phyloP scores from a whole-genome alignment of 2,888 invertebrate species.

The Leptopterna dolabrata region DNA sequence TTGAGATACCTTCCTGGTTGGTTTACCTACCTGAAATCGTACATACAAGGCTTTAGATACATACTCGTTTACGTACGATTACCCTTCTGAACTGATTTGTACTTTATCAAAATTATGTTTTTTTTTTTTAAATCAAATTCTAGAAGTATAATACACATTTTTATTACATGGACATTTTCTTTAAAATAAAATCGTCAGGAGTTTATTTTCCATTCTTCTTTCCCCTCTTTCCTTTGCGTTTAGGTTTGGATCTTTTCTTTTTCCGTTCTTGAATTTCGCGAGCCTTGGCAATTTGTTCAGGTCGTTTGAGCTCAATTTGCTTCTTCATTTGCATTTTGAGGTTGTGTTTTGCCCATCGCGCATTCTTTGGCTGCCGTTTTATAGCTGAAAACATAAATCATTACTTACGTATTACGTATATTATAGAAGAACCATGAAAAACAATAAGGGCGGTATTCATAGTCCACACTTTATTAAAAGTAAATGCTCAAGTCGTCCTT shows the following conservation, averaged over 20 bases:
- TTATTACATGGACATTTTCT: not conserved
- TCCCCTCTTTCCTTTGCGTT: constrained; percentile 57
- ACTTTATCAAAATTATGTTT: no score
- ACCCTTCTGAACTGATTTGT: no score
- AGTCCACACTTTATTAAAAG: no score
- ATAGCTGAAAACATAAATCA: constrained; percentile 33
- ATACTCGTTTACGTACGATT: no score
- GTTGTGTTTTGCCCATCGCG: constrained; percentile 84
- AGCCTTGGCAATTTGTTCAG: constrained; percentile 63
- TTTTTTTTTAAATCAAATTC: no score
- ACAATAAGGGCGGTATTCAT: no score
- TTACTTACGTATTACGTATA: no score
- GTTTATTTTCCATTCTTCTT: constrained; percentile 33
- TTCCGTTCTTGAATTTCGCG: constrained; percentile 62
- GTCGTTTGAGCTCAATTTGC: constrained; percentile 60
- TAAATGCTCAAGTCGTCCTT: no score
- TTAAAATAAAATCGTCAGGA: not conserved
- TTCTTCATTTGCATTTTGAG: constrained; percentile 75
- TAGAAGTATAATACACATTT: not conserved
- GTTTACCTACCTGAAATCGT: no score
- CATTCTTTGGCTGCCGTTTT: constrained; percentile 67
- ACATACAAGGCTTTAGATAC: no score
- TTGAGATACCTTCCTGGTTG: no score
- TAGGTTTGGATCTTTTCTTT: constrained; percentile 59
- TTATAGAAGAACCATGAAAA: no score